These are phyloP conservation scores for Plecturocebus donacophilus DNA, from an alignment of 2,113 vertebrate species.

Conservation along the genomic window DNA sequence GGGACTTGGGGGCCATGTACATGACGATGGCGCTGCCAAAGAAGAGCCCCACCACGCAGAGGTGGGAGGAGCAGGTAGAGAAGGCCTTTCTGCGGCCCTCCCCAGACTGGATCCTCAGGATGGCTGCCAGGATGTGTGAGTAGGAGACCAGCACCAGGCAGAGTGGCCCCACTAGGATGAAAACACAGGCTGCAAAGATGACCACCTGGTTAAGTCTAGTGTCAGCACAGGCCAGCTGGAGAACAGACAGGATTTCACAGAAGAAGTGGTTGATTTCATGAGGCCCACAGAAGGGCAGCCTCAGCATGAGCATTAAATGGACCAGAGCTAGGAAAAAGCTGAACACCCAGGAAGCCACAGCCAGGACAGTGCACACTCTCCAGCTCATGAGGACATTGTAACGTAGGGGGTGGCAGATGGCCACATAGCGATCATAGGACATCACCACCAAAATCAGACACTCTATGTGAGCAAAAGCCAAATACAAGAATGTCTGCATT, in stretches of 20 bases:
- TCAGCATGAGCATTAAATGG: conserved; percentile 45
- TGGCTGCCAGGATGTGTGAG: neutral
- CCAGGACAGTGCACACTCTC: neutral
- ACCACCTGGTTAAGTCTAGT: conserved; percentile 36
- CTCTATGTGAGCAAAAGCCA: conserved; percentile 55
- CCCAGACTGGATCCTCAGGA: conserved; percentile 29
- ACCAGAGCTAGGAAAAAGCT: conserved; percentile 45
- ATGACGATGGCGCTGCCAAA: conserved; percentile 45
- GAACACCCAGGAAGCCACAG: neutral
- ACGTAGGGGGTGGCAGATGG: conserved; percentile 64
- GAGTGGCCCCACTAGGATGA: conserved; percentile 54
- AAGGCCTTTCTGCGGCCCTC: conserved; percentile 71
- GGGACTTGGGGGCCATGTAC: conserved; percentile 25
- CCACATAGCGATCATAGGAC: conserved; percentile 73
- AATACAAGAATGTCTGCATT: conserved; percentile 61
- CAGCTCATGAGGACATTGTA: conserved; percentile 63
- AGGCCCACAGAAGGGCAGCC: conserved; percentile 69
- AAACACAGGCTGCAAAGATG: neutral
- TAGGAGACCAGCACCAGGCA: conserved; percentile 63
- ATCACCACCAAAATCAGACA: conserved; percentile 72
- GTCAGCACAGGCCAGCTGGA: conserved; percentile 73
- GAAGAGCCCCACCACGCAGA: conserved; percentile 60
- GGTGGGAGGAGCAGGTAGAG: conserved; percentile 73
- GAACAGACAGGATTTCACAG: conserved; percentile 72
- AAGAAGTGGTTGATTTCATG: conserved; percentile 73